A percentile compares a stretch with the other conserved stretches of the same genome.
Conservation (phyloP, 2,113 vertebrate genomes). For the Pandion haliaetus region DNA sequence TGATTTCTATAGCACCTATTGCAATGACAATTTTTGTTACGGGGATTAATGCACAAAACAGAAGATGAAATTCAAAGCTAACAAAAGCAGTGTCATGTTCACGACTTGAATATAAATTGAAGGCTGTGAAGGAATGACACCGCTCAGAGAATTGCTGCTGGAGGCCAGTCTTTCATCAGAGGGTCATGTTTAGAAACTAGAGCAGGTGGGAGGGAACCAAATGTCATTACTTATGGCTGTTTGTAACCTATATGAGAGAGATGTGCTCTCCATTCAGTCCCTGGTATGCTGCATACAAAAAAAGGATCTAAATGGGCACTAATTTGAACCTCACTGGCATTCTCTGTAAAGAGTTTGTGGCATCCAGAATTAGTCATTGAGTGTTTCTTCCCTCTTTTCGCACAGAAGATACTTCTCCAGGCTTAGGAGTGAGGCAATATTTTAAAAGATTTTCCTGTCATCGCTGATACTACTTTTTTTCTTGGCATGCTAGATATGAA, state of each 20-base stretch:
- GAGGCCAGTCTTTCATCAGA: background rate
- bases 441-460: background rate
- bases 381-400: background rate
- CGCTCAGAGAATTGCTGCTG: background rate
- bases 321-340: background rate
- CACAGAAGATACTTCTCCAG: background rate
- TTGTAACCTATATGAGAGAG: background rate
- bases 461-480: background rate
- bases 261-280: background rate
- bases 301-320: background rate
- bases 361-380: background rate
- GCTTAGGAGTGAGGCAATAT: background rate
- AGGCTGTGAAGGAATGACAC: background rate
- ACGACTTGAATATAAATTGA: background rate
- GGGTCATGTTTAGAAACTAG: background rate
- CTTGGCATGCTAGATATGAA: background rate
- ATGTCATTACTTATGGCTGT: background rate
- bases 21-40: background rate
- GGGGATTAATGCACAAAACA: background rate
- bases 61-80: constrained; percentile 11
- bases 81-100: background rate
- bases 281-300: background rate
- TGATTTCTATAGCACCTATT: background rate
- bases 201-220: background rate
- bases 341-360: background rate